These are phyloP conservation scores for Camponotus vicinus DNA, from an alignment of 1,140 invertebrate species.

Conservation along the genomic window DNA sequence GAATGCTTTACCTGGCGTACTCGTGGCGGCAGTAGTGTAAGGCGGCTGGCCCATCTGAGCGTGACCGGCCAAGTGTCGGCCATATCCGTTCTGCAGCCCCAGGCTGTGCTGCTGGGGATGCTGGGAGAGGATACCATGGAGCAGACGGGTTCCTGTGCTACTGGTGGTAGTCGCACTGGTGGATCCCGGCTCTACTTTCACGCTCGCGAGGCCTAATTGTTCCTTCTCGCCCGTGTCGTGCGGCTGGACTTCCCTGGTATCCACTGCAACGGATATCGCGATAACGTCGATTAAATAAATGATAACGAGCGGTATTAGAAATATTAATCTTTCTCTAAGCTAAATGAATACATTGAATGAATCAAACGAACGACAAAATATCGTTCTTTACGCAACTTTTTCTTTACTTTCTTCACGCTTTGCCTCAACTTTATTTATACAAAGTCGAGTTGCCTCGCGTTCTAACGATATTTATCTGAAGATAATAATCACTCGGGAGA, in stretches of 20 bases:
- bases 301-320: neutral
- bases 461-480: neutral
- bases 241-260: constrained; percentile 85
- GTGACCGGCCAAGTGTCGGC: constrained; percentile 82
- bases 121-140: constrained; percentile 88
- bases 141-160: constrained; percentile 84
- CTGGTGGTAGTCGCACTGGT: constrained; percentile 73
- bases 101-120: constrained; percentile 85
- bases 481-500: neutral
- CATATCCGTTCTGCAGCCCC: constrained; percentile 82
- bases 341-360: neutral
- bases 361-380: neutral
- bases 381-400: neutral
- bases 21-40: constrained; percentile 84
- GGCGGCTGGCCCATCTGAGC: constrained; percentile 82
- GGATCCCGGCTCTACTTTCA: constrained; percentile 84
- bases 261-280: constrained; percentile 80
- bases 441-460: neutral
- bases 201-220: constrained; percentile 81
- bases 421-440: neutral
- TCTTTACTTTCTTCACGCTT: neutral
- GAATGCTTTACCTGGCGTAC: constrained; percentile 81
- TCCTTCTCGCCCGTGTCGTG: constrained; percentile 83
- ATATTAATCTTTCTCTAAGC: neutral
- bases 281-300: neutral